Evolutionary conservation across 2,797 vertebrate species (phyloP), one percentile per base, ranked within the genome.

Genomic region (Enoplosus armatus): DNA sequence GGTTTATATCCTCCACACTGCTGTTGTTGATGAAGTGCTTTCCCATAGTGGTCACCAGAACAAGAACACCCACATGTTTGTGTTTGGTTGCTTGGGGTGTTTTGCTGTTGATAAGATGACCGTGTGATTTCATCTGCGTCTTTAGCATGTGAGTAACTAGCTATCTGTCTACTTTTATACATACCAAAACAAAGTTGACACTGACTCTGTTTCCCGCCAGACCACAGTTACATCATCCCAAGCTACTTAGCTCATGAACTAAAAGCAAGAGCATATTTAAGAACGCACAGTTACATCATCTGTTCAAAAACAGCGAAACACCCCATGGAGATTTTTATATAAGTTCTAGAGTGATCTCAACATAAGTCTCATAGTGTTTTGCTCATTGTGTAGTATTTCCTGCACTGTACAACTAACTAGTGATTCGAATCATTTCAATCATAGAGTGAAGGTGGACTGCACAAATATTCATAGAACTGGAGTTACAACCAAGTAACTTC

Each of bases 1-100:
- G 90, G 79, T 83, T 87, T 61, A 41, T 78, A 74, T 93, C 83
- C 22, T 68, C 54, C 63, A 76, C 75, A 26, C 72, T 72, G 72
- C 67, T 72, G 75, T n/a, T 77, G 71, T 27, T 64, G 61, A 80
- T 79, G 27, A 63, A 79, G 73, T 66, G 41, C 37, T 82, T 85
- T 85, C 90, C 65, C 81, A 70, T 41, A 15, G 53, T 26, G 66
- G 65, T 62, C 72, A 74, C 35, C 48, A 55, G 71, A 60, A 63
- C 43, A 54, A 62, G 69, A 79, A 72, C 79, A 43, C 26, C 26
- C 60, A 71, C 68, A 61, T 59, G 58, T 58, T 60, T 77, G 20
- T 41, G 0, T 79, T 72, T 60, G 70, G 65, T 53, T 72, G 18
- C 66, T 62, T 6, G 1, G 3, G 33, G 29, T 35, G 10, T 10